These are phyloP conservation scores for Isurus oxyrinchus DNA, from an alignment of 2,113 vertebrate genomes.

Conservation along the genomic window DNA sequence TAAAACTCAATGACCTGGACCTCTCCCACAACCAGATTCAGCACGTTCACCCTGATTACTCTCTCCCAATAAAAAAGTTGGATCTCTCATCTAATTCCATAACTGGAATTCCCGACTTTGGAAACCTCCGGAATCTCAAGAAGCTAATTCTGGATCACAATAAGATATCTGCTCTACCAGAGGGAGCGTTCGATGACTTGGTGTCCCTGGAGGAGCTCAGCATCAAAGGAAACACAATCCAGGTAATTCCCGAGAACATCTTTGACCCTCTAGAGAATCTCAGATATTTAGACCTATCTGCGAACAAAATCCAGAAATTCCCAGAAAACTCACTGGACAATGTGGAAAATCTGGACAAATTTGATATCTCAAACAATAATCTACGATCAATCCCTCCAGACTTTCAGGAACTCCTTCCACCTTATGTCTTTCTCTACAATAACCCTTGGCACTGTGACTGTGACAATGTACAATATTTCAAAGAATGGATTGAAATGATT, in stretches of 20 bases:
- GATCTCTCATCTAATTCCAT: conserved; percentile 46
- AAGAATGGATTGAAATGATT: conserved; percentile 44
- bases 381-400: conserved; percentile 40
- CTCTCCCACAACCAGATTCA: conserved; percentile 40
- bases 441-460: conserved; percentile 51
- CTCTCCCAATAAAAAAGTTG: conserved; percentile 42
- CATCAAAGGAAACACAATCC: conserved; percentile 34
- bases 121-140: conserved; percentile 31
- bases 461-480: conserved; percentile 42
- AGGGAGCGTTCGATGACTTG: conserved; percentile 38
- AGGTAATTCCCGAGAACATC: background rate
- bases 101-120: conserved; percentile 40
- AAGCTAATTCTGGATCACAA: conserved; percentile 46
- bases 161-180: conserved; percentile 37
- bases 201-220: conserved; percentile 40
- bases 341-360: background rate
- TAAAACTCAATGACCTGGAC: conserved; percentile 40
- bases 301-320: background rate
- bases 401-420: conserved; percentile 42
- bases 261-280: background rate
- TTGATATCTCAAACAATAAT: conserved; percentile 40
- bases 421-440: conserved; percentile 46
- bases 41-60: background rate
- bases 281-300: background rate
- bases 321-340: background rate